These are phyloP conservation scores for Chanos chanos DNA, from an alignment of 2,797 vertebrate genomes.

Conservation along the genomic window DNA sequence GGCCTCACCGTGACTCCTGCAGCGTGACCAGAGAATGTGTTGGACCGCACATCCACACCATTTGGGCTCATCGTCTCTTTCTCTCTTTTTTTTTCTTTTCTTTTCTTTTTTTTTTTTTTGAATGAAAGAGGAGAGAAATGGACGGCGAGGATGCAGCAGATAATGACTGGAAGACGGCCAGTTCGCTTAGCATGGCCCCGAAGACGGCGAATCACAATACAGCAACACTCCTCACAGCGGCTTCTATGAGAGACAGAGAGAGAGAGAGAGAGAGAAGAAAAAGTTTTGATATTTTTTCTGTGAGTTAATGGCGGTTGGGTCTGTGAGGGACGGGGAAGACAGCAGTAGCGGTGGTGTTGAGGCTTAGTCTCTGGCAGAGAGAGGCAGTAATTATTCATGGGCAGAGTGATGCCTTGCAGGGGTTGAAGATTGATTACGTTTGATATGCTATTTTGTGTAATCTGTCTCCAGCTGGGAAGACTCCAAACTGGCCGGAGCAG, in stretches of 20 bases:
- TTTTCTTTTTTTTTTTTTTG: conserved; percentile 18
- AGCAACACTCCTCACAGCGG: not conserved
- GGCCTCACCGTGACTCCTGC: conserved; percentile 50
- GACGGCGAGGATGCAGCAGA: too few relatives aligned
- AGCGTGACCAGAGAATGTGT: conserved; percentile 55
- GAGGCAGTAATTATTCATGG: conserved; percentile 74
- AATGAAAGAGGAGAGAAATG: too few relatives aligned
- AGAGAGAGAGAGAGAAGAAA: not conserved
- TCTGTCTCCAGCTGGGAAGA: conserved; percentile 72
- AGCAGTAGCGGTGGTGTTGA: conserved; percentile 65
- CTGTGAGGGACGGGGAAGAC: too few relatives aligned
- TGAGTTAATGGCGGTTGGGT: conserved; percentile 53
- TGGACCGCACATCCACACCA: too few relatives aligned
- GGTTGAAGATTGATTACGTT: conserved; percentile 73
- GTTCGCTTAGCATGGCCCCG: conserved; percentile 17
- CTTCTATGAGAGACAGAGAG: not conserved
- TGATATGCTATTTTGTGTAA: conserved; percentile 73
- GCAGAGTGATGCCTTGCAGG: conserved; percentile 74
- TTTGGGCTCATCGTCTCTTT: too few relatives aligned
- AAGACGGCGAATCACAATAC: conserved; percentile 5
- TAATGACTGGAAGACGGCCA: conserved; percentile 29
- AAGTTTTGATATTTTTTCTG: conserved; percentile 21
- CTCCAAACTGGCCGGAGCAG: conserved; percentile 72
- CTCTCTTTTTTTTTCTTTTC: too few relatives aligned
- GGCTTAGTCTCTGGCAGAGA: conserved; percentile 64